Conservation (phyloP, 2,888 invertebrate species). For the Eupithecia tripunctaria region DNA sequence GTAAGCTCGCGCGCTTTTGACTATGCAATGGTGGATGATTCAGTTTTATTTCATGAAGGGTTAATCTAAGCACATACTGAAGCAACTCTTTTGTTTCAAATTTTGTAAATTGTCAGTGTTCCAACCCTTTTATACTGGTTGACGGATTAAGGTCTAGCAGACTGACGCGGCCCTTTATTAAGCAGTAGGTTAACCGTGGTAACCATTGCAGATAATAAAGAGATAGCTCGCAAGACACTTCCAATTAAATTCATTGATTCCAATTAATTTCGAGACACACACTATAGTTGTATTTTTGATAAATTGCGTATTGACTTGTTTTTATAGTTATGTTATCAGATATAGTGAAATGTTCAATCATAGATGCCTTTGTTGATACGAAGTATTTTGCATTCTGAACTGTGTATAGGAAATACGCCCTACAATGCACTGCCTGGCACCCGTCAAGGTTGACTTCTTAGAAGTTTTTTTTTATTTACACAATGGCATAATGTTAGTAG, state of each 20-base stretch:
- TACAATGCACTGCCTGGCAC: neutral
- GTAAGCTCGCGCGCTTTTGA: constrained; percentile 38
- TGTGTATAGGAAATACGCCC: neutral
- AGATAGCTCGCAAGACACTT: neutral
- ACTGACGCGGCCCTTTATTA: too few relatives aligned
- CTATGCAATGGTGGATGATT: constrained; percentile 33
- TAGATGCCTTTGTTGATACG: too few relatives aligned
- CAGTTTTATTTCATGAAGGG: constrained; percentile 5
- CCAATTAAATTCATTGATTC: too few relatives aligned
- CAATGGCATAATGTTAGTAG: constrained; percentile 39
- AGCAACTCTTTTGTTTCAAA: constrained; percentile 10
- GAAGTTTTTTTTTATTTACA: neutral
- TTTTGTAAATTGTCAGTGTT: neutral
- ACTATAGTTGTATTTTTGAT: too few relatives aligned
- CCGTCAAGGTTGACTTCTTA: neutral
- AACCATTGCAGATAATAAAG: neutral
- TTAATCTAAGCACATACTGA: constrained; percentile 16
- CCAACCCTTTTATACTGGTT: neutral
- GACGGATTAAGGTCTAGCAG: too few relatives aligned
- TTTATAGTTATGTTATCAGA: too few relatives aligned
- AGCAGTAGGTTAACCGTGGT: neutral
- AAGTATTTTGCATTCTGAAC: too few relatives aligned
- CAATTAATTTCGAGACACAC: too few relatives aligned
- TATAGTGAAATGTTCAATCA: too few relatives aligned
- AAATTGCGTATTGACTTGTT: too few relatives aligned